Evolutionary conservation across 2,797 vertebrate species (phyloP).

Genomic region (Catostomus latipinnis): DNA sequence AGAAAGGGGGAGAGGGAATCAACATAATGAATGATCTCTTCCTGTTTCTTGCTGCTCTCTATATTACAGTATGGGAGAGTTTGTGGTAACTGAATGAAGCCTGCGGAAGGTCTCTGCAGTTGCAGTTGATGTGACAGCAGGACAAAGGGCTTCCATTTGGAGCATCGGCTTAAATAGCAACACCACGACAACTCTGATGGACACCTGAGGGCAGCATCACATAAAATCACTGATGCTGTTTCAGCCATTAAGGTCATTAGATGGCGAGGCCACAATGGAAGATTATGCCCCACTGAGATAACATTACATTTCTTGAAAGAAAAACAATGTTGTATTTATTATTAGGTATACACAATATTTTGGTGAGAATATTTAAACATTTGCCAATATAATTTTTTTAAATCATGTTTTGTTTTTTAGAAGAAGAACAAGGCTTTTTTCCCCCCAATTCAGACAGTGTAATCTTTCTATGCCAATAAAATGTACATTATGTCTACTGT

Average conservation of each 20-base stretch:
- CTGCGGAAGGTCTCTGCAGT: slow-evolving; percentile 69
- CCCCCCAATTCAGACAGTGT: too few relatives aligned
- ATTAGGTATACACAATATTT: background rate
- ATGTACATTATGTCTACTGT: too few relatives aligned
- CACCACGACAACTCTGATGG: slow-evolving; percentile 66
- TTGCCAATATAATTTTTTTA: too few relatives aligned
- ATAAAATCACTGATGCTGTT: slow-evolving; percentile 3
- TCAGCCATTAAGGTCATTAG: background rate
- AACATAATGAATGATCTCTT: slow-evolving; percentile 61
- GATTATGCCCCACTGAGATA: background rate
- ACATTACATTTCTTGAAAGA: background rate
- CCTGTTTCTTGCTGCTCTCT: slow-evolving; percentile 51
- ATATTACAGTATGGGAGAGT: slow-evolving; percentile 8
- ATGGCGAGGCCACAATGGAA: background rate
- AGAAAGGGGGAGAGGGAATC: slow-evolving; percentile 34
- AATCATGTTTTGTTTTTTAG: too few relatives aligned
- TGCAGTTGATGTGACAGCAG: slow-evolving; percentile 73
- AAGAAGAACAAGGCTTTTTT: too few relatives aligned
- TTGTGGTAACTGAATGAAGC: slow-evolving; percentile 59
- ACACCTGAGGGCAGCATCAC: slow-evolving; percentile 58
- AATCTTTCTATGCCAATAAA: too few relatives aligned
- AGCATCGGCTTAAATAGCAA: slow-evolving; percentile 62
- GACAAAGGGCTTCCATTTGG: slow-evolving; percentile 77
- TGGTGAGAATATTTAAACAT: background rate
- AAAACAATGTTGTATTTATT: background rate